Evolutionary conservation across 2,888 invertebrate genomes (phyloP), one percentile per base, ranked within the genome.

Genomic region (Drosophila longiperda): DNA sequence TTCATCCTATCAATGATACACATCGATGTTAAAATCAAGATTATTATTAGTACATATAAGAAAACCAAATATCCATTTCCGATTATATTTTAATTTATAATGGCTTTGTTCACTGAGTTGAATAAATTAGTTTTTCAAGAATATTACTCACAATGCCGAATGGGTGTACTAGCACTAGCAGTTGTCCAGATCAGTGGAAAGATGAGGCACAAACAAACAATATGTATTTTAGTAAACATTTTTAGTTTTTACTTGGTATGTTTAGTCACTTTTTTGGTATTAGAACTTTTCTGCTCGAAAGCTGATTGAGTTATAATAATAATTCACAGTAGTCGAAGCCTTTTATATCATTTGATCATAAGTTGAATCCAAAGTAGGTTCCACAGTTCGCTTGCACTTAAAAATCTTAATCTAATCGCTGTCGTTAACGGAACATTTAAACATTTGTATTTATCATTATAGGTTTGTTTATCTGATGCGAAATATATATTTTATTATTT

Each of bases 111-210:
- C 23, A 8, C 8, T 15, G 23, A 23, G 8, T 45, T 45, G 0
- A 7, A n/a, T 7, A 1, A 2, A 0, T 2, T 7, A 20, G 11
- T 15, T 45, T 60, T 9, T 7, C 17, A 1, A 2, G 8, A 7
- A 1, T 1, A 7, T 7, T 29, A 87, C 90, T 81, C 15, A 89
- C 87, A 87, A 67, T 84, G 73, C 33, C 87, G 64, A 20, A 87
- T 63, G 2, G 87, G 90, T 17, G 87, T 78, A 2, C 38, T 38
- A 1, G 58, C 76, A 4, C 0, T 17, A 3, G 20, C 29, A 6
- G 55, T 34, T 20, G 60, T 73, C 58, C 80, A 79, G 12, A 58
- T 53, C 1, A 84, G 7, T 12, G 77, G 40, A 1, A 79, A 58
- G 59, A 75, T 58, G 20, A 83, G 72, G 53, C 70, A 69, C 1